These are phyloP conservation scores for Fragum sueziense DNA, from an alignment of 2,888 invertebrate genomes.

Conservation along the genomic window DNA sequence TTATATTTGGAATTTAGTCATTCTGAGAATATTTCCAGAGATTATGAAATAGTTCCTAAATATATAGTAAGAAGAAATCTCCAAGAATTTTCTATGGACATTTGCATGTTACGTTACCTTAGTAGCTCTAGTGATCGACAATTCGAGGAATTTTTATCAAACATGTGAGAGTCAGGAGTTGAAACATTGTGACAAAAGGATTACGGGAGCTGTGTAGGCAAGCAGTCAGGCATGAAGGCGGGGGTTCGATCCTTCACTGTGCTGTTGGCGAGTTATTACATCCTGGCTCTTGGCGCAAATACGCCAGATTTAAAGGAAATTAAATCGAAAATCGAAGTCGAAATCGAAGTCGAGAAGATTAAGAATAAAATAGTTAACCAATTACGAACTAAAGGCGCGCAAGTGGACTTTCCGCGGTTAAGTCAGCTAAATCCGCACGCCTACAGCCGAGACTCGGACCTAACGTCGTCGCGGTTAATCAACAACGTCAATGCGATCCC, in stretches of 20 bases:
- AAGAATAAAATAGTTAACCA: conserved; percentile 3
- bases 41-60: not conserved
- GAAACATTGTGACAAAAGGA: not conserved
- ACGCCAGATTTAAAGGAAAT: conserved; percentile 4
- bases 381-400: not conserved
- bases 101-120: not conserved
- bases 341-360: conserved; percentile 17
- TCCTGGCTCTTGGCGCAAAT: not conserved
- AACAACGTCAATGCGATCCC: not conserved
- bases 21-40: not conserved
- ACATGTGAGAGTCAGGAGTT: not conserved
- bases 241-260: not conserved
- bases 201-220: not conserved
- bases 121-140: too few relatives aligned
- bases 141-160: not conserved
- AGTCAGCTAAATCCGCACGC: not conserved
- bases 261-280: conserved; percentile 5
- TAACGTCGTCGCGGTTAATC: not conserved
- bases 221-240: not conserved
- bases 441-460: not conserved
- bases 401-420: not conserved
- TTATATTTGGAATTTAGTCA: not conserved
- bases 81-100: not conserved
- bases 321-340: conserved; percentile 14
- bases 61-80: not conserved